These are phyloP conservation scores for Akabosia matsudoensis DNA, from an alignment of 1,140 invertebrate genomes.

Conservation along the genomic window DNA sequence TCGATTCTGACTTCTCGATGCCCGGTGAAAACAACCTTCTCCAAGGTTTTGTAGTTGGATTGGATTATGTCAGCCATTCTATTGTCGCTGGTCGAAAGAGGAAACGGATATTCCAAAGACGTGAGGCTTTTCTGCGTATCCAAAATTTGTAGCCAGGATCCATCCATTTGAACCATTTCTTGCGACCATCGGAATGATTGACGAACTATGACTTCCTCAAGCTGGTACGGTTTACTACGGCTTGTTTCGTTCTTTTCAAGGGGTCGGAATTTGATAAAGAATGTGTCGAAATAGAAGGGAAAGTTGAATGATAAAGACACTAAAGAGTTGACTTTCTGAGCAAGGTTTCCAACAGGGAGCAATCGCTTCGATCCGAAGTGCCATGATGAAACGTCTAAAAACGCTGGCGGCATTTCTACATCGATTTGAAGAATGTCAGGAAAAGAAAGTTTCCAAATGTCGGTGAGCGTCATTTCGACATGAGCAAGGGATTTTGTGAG, in stretches of 20 bases:
- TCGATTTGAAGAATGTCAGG: not conserved
- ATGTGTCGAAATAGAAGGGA: not conserved
- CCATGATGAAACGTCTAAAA: not conserved
- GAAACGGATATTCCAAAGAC: not conserved
- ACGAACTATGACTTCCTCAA: not conserved
- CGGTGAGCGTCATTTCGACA: not conserved
- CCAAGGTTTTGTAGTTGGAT: not conserved
- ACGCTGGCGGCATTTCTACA: not conserved
- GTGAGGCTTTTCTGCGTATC: not conserved
- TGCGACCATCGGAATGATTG: conserved; percentile 6
- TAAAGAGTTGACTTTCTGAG: not conserved
- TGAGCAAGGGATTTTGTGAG: not conserved
- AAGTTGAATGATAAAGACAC: not conserved
- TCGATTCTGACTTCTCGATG: not conserved
- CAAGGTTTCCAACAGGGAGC: not conserved
- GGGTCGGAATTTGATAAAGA: not conserved
- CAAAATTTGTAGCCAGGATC: not conserved
- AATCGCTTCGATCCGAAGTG: conserved; percentile 6
- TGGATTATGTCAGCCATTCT: not conserved
- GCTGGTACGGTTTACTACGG: not conserved
- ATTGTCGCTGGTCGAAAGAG: not conserved
- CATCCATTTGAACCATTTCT: not conserved
- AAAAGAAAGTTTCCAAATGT: conserved; percentile 10
- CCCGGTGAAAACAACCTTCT: not conserved
- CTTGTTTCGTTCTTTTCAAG: not conserved